Conservation (phyloP, 2,797 vertebrate genomes). For the Monodelphis domestica region DNA sequence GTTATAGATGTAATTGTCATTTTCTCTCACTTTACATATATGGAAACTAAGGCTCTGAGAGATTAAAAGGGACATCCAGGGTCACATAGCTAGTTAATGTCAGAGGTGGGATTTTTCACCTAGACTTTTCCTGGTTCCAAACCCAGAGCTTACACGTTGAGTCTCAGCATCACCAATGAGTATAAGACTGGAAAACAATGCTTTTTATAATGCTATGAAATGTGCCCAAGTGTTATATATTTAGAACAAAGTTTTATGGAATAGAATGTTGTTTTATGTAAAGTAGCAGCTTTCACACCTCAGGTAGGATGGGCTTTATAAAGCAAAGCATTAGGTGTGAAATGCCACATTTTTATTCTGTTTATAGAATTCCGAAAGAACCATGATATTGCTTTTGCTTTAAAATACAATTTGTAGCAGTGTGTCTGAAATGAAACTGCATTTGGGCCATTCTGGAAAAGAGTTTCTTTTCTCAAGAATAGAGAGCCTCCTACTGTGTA, state of each 20-base stretch:
- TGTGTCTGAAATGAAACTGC: constrained; percentile 31
- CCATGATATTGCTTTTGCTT: constrained; percentile 62
- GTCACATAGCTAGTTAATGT: neutral
- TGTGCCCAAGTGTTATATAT: constrained; percentile 40
- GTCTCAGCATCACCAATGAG: constrained; percentile 35
- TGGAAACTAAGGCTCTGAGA: neutral
- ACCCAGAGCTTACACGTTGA: constrained; percentile 15
- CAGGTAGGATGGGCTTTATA: constrained; percentile 61
- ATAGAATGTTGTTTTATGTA: constrained; percentile 56
- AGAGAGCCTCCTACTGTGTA: neutral
- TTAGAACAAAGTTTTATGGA: constrained; percentile 59
- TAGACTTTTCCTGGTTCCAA: neutral
- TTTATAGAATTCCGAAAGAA: constrained; percentile 62
- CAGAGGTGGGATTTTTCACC: neutral
- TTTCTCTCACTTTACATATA: neutral
- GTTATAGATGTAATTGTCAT: no score
- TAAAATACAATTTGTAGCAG: constrained; percentile 40
- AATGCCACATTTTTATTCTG: constrained; percentile 67
- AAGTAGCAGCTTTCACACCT: constrained; percentile 60
- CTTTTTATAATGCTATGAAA: constrained; percentile 51
- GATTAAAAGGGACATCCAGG: neutral
- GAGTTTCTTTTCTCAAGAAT: constrained; percentile 46
- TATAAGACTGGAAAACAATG: constrained; percentile 44
- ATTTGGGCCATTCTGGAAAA: constrained; percentile 16
- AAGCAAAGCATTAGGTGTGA: constrained; percentile 62